phyloP scores from a whole-genome alignment of 2,797 vertebrate species.

The Bucorvus abyssinicus region DNA sequence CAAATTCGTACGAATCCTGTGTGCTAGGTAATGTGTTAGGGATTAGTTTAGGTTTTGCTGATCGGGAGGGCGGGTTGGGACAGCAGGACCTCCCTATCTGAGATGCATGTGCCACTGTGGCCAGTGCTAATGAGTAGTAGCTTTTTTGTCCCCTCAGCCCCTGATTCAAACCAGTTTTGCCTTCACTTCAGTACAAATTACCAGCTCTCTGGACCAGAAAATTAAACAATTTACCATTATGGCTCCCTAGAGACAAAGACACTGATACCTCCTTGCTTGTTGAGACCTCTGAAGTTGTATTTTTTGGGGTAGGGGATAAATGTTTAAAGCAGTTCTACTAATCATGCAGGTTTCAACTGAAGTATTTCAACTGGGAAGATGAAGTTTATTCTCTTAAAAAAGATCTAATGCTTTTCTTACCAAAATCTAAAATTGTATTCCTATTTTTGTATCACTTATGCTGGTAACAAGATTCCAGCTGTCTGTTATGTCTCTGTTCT shows the following conservation, averaged over 20 bases:
- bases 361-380: background rate
- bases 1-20: background rate
- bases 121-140: background rate
- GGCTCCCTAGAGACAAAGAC: background rate
- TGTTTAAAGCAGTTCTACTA: background rate
- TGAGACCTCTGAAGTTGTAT: background rate
- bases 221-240: background rate
- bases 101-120: background rate
- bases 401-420: background rate
- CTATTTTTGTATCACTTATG: background rate
- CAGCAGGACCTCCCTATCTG: background rate
- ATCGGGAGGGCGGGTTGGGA: background rate
- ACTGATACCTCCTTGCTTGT: background rate
- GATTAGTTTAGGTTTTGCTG: background rate
- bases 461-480: background rate
- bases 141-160: background rate
- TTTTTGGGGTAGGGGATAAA: background rate
- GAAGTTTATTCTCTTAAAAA: background rate
- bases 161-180: background rate
- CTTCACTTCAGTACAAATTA: background rate
- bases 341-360: background rate
- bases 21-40: background rate
- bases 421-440: background rate
- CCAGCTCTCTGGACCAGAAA: background rate
- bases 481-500: background rate